These are phyloP conservation scores for Epizoanthus ramosus DNA, from an alignment of 92 coral and sea anemone species.

Conservation along the genomic window DNA sequence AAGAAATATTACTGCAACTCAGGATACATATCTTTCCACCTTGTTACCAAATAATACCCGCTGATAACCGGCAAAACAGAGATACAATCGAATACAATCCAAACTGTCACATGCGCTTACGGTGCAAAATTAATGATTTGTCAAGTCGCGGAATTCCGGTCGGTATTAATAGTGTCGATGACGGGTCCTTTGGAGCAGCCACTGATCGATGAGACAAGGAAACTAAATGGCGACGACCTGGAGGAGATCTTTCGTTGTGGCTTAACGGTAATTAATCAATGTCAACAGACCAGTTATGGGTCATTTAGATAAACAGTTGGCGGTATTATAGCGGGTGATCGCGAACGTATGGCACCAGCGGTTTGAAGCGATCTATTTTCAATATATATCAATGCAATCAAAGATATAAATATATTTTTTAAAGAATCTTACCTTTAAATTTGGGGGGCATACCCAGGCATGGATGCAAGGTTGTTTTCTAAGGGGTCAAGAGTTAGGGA, in stretches of 20 bases:
- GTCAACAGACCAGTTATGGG: slow-evolving; percentile 40
- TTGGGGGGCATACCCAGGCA: too few relatives aligned
- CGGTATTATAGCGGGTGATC: background rate
- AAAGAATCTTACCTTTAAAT: too few relatives aligned
- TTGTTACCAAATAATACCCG: slow-evolving; percentile 26
- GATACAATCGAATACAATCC: slow-evolving; percentile 2
- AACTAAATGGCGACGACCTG: slow-evolving; percentile 15
- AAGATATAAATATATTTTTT: too few relatives aligned
- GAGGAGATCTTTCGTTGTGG: slow-evolving; percentile 33
- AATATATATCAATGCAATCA: too few relatives aligned
- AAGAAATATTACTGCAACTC: background rate
- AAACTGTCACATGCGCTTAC: slow-evolving; percentile 30
- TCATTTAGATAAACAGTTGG: slow-evolving; percentile 27
- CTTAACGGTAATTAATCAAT: slow-evolving; percentile 33
- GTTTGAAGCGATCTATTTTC: background rate
- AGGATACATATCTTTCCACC: slow-evolving; percentile 19
- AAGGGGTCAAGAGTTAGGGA: too few relatives aligned
- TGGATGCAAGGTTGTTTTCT: too few relatives aligned
- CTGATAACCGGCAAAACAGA: slow-evolving; percentile 27
- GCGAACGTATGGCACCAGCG: background rate
- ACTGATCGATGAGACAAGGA: slow-evolving; percentile 44
- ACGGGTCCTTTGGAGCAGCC: slow-evolving; percentile 31
- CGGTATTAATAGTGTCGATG: slow-evolving; percentile 22
- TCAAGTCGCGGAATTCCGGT: slow-evolving; percentile 36
- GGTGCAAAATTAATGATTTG: slow-evolving; percentile 38